Conservation (phyloP, 2,113 vertebrate genomes). For the Boulengeromyrus knoepffleri region DNA sequence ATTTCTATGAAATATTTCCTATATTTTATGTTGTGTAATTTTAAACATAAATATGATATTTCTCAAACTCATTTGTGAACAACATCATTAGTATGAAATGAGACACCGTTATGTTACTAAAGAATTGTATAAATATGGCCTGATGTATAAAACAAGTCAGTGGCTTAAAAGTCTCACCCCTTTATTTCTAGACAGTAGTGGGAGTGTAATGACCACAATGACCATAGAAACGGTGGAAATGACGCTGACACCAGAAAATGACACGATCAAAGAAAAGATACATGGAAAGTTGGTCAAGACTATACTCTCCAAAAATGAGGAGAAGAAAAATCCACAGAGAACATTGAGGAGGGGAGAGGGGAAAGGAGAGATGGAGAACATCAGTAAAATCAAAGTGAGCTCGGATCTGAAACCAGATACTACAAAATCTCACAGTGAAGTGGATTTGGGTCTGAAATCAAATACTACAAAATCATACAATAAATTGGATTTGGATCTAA, state of each 20-base stretch:
- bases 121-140: not conserved
- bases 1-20: not conserved
- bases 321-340: conserved; percentile 30
- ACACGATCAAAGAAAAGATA: conserved; percentile 20
- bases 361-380: not conserved
- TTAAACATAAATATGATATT: not conserved
- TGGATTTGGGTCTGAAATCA: not conserved
- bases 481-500: not conserved
- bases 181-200: conserved; percentile 31
- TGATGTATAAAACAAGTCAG: not conserved
- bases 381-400: conserved; percentile 34
- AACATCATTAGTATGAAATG: not conserved
- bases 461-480: not conserved
- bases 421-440: conserved; percentile 32
- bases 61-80: not conserved
- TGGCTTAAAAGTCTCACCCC: not conserved
- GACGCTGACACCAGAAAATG: conserved; percentile 35
- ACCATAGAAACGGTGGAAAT: conserved; percentile 32
- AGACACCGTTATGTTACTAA: not conserved
- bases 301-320: conserved; percentile 34
- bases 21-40: not conserved
- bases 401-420: conserved; percentile 25
- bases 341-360: conserved; percentile 24
- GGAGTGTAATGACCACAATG: conserved; percentile 36
- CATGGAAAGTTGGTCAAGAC: conserved; percentile 34